Evolutionary conservation across 2,797 vertebrate genomes (phyloP), one percentile per base, ranked within the genome.

Genomic region (Clarias platycephalus): DNA sequence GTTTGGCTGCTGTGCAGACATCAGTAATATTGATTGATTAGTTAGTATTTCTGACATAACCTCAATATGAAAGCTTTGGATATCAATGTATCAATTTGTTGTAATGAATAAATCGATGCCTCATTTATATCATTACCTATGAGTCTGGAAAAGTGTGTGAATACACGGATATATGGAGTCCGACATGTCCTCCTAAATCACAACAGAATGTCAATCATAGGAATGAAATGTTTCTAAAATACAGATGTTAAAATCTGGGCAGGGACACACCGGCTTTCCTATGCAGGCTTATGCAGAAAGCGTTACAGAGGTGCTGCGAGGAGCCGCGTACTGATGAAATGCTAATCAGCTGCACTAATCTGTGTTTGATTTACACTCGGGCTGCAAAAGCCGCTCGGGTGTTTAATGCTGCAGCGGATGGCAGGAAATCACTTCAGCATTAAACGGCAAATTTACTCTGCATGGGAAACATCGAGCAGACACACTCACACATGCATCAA

Each of bases 351-450:
- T 67, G 70, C 58, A 72, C 74, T 86, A 86, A 91, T 91, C 90
- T 90, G 87, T 84, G 53, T 80, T 72, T 87, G 88, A 90, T 87
- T 77, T 76, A 83, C 85, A 88, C 87, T 83, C 70, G 83, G 28
- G 76, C 89, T 91, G 90, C 85, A 89, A 86, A 90, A 90, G 89
- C 86, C 86, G 90, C 88, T 89, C 83, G 44, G 77, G 86, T 84
- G 63, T 92, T 93, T 89, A 91, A 89, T 90, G 89, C 89, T 89
- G 89, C 88, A 91, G 90, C 90, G 92, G 92, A 93, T 88, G 87
- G 90, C 93, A 93, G 94, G 93, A 95, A 94, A 92, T 82, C 89
- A 92, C 87, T 92, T 88, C 89, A 86, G 89, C 89, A 89, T 92
- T 94, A 90, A 92, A 93, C 92, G 92, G 91, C 90, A 93, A 89